Base-by-base conservation (phyloP, 2,888 invertebrate species). In the Rotaria magnacalcarata region DNA sequence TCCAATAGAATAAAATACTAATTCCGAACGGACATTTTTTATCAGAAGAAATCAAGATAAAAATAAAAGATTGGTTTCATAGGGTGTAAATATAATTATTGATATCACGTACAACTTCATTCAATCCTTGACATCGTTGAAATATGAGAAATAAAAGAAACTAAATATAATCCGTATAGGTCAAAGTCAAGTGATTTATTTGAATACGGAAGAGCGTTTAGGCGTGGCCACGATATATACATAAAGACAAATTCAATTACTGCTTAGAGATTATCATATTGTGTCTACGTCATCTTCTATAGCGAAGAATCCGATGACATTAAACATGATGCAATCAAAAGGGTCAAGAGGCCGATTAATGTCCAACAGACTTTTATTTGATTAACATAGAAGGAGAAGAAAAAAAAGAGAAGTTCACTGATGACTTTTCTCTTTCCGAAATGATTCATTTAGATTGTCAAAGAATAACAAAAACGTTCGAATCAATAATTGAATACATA, bases 291-390 rank as follows among this genome's bases (percentile, higher is more conserved):
- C 67, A 67, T 67, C 16, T 34, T 67, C 16, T 34, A 27, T 14
- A 34, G 34, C 16, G 67, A 67, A 2, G 10, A 8, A 67, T 34
- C 8, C 67, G 34, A 34, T 11, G 34, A 67, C 34, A 67, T 67
- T 34, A 67, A 34, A 34, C n/a, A 67, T 67, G 67, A 67, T 67
- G 67, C 67, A 67, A 67, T 67, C 67, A 16, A 67, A 3, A n/a
- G 27, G 67, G 67, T 67, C 67, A 67, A 67, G 67, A 67, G 67
- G 14, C 27, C 67, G 67, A 67, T 67, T 67, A 67, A 16, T 67
- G 67, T 67, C 67, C 67, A 67, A 67, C 67, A 34, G 67, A 67
- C 67, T 27, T 27, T 60, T 67, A 67, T 67, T 67, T n/a, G 67
- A 67, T 75, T 75, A 43, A 43, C 43, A 75, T 47, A 14, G 75